A percentile compares a stretch with the other conserved stretches of the same genome.
phyloP scores from a whole-genome alignment of 2,797 vertebrate genomes.

The Jordanella pulchra region DNA sequence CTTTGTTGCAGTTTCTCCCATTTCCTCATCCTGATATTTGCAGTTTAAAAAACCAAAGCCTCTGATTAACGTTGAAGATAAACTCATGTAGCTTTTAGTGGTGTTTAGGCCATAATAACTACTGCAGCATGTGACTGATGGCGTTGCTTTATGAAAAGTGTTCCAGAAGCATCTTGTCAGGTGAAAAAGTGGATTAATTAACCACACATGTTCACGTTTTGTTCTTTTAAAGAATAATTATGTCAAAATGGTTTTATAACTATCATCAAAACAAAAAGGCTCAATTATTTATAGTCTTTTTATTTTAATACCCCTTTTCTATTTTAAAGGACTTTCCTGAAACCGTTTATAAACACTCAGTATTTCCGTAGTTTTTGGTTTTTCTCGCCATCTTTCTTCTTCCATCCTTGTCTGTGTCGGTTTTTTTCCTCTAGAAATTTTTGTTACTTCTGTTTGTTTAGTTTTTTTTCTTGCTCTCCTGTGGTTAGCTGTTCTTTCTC shows the following conservation, averaged over 20 bases:
- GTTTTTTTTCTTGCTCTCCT: conserved; percentile 1
- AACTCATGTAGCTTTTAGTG: conserved; percentile 19
- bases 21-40: conserved; percentile 16
- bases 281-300: not conserved
- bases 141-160: conserved; percentile 23
- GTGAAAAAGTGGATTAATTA: conserved; percentile 7
- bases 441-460: not conserved
- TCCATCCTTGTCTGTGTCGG: not conserved
- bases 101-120: conserved; percentile 53
- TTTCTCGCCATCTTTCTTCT: not conserved
- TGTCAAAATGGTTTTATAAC: not conserved
- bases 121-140: conserved; percentile 24
- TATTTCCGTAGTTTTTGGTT: not conserved
- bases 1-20: conserved; percentile 27
- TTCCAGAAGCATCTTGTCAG: conserved; percentile 16
- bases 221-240: not conserved
- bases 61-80: conserved; percentile 28
- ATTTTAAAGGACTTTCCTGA: not conserved
- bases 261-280: not conserved
- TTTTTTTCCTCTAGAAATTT: not conserved
- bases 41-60: conserved; percentile 22
- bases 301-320: not conserved
- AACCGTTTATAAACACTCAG: not conserved
- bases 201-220: not conserved
- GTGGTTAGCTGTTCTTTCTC: conserved; percentile 15